Evolutionary conservation across 2,888 invertebrate genomes (phyloP).

Genomic region (Branchipolynoe longqiensis): DNA sequence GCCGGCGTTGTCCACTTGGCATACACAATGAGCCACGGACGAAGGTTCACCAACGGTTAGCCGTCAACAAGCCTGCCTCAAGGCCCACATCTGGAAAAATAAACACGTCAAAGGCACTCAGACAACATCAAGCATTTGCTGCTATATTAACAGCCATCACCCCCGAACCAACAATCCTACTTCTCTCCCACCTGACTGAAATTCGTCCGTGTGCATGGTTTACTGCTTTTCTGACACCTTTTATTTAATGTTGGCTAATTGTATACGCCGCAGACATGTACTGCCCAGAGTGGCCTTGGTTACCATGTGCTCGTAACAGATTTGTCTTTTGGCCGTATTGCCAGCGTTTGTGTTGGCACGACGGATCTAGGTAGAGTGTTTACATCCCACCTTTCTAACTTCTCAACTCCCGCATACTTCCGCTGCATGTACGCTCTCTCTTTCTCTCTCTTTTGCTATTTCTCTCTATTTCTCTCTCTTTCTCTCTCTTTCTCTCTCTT

Average conservation of each 20-base stretch:
- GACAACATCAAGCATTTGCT: constrained; percentile 36
- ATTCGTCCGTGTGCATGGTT: no score
- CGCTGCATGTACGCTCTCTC: neutral
- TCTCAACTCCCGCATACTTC: neutral
- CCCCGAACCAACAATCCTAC: neutral
- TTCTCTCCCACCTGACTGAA: no score
- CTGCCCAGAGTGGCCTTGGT: no score
- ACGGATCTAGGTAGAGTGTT: no score
- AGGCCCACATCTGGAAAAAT: constrained; percentile 49
- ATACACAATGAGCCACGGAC: constrained; percentile 40
- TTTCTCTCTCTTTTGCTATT: neutral
- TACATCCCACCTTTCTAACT: neutral
- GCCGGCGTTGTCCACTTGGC: constrained; percentile 34
- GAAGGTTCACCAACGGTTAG: constrained; percentile 8
- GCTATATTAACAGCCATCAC: constrained; percentile 6
- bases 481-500: constrained; percentile 17
- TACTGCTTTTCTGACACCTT: neutral
- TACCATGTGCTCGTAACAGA: no score
- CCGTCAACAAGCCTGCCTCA: constrained; percentile 32
- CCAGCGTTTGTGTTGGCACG: neutral
- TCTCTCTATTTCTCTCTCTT: neutral
- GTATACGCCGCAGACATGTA: no score
- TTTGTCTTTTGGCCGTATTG: neutral
- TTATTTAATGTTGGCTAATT: no score
- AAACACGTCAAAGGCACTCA: constrained; percentile 30